Evolutionary conservation across 2,797 vertebrate genomes (phyloP).

Genomic region (Coregonus suidteri): DNA sequence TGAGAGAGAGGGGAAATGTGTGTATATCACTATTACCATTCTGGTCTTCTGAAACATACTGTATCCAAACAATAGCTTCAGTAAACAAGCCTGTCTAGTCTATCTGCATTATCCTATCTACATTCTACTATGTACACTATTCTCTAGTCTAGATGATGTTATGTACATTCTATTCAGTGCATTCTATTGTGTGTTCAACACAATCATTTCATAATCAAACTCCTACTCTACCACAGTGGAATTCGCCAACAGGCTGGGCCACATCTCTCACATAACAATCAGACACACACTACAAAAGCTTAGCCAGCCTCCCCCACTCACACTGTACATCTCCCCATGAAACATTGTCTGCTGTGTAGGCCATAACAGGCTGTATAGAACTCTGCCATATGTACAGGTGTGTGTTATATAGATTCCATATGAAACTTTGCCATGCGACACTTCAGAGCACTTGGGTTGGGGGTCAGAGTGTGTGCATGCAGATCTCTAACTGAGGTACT

Average conservation of each 20-base stretch:
- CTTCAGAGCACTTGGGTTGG: conserved; percentile 19
- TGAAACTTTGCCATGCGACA: conserved; percentile 14
- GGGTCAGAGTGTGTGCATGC: background rate
- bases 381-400: background rate
- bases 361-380: too few species aligned
- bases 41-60: too few species aligned
- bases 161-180: background rate
- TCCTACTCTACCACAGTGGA: background rate
- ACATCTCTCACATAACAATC: conserved; percentile 4
- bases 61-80: background rate
- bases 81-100: background rate
- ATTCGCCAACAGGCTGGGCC: conserved; percentile 4
- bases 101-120: too few species aligned
- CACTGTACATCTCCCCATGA: too few species aligned
- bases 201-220: background rate
- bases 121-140: too few species aligned
- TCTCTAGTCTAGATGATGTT: background rate
- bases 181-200: background rate
- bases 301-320: background rate
- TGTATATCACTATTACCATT: too few species aligned
- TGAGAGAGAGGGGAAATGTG: too few species aligned
- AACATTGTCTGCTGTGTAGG: too few species aligned
- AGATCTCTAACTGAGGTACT: background rate
- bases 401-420: conserved; percentile 29
- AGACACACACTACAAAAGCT: background rate